Percentiles rank a stretch among this genome's conserved stretches.
Evolutionary conservation across 1,140 invertebrate genomes (phyloP).

Genomic region (Drosophila carrolli): DNA sequence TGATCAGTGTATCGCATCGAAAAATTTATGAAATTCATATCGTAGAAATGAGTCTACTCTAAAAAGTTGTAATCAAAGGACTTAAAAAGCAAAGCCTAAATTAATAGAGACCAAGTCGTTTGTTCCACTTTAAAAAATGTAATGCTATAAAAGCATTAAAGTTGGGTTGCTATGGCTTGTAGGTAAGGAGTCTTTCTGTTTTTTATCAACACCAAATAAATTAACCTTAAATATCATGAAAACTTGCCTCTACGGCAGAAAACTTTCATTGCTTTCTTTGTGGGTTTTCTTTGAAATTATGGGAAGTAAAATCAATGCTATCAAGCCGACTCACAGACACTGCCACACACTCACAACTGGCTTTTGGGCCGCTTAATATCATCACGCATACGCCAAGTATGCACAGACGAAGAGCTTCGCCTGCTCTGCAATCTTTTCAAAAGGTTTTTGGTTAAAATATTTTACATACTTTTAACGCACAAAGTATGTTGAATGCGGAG

Average conservation of each 20-base stretch:
- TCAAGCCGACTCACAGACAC: constrained; percentile 10
- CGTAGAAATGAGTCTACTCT: too few relatives aligned
- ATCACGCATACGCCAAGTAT: constrained; percentile 54
- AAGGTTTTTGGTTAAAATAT: constrained; percentile 78
- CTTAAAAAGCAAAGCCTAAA: too few relatives aligned
- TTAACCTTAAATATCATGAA: constrained; percentile 28
- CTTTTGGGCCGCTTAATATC: constrained; percentile 48
- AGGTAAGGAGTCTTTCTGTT: background rate
- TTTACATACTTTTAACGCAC: constrained; percentile 76
- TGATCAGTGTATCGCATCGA: too few relatives aligned
- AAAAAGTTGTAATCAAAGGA: too few relatives aligned
- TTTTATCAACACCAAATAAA: constrained; percentile 11
- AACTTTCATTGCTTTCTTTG: constrained; percentile 18
- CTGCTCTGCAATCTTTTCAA: constrained; percentile 70
- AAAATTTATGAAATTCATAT: too few relatives aligned
- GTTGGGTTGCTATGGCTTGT: background rate
- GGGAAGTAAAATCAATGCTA: constrained; percentile 39
- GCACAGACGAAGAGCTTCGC: constrained; percentile 39
- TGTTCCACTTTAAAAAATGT: background rate
- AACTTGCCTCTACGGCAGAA: background rate
- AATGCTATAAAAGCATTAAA: background rate
- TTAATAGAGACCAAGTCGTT: too few relatives aligned
- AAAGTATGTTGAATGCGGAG: constrained; percentile 56
- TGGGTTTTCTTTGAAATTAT: constrained; percentile 14
- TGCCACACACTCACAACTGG: background rate